Evolutionary conservation across 2,888 invertebrate genomes (phyloP), one percentile per base, ranked within the genome.

Genomic region (Xylophagus ater): DNA sequence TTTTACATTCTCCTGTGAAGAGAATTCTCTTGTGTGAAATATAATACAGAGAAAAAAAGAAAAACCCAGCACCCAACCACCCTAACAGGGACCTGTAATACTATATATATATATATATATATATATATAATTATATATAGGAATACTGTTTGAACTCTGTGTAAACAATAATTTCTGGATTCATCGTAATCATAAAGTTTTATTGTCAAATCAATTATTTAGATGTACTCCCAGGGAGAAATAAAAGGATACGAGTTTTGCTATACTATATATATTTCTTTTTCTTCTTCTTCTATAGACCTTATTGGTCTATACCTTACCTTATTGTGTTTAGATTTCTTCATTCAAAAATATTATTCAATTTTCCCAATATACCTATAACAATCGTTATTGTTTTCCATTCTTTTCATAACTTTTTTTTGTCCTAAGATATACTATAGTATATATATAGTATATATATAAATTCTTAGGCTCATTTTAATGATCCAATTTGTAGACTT

Each of bases 191-290:
- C 38, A 39, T 39, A 39, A 39, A 39, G 32, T 39, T 32, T 39
- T 39, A 39, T 39, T 39, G 38, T 39, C 38, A 18, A 39, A 39
- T 39, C 38, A 39, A 39, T 39, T 39, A 39, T 39, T 39, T 24
- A 39, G 38, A 39, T 39, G 19, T 20, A 23, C 18, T 14, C 8
- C 18, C 13, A 12, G 13, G 26, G 26, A 31, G 8, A 24, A 37
- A 23, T 29, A 37, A 37, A 12, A 30, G 23, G 12, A 10, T 18
- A 13, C 8, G 18, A 14, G 25, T 14, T 29, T 37, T 21, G 28
- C 21, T 15, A 19, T 29, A 20, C 8, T 13, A 26, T 26, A 6
- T n/a, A 8, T 26, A 26, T 26, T 12, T 26, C 26, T 12, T 26
- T 26, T 5, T 6, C 26, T 26, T 6, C 5, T 26, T 12, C 26